Base-by-base conservation (phyloP, 2,113 vertebrate species). In the Chaetorhynchus papuensis region DNA sequence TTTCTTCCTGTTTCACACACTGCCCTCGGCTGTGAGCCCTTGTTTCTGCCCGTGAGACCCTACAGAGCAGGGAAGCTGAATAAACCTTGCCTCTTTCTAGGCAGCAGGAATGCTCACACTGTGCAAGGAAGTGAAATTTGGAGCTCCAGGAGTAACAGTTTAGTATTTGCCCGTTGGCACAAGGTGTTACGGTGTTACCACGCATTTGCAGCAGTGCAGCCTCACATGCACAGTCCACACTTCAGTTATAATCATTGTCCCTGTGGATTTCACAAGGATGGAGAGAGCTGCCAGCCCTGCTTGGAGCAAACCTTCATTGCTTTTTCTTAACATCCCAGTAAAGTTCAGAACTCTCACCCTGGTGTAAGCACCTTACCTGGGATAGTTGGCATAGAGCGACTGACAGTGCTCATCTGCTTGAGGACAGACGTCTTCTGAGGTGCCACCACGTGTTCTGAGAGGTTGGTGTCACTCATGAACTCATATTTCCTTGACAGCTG, bases 391-490 rank as follows among this genome's bases (percentile, higher is more conserved):
- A 99, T 98, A 7, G 99, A 99, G 86, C 98, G 99, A 81, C 99
- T 99, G 90, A 97, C 98, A 45, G 98, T 98, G 76, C 97, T 99
- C 76, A 99, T 98, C 82, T 98, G 98, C 83, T 98, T 98, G 64
- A 98, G 98, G 90, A 98, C 49, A 75, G 97, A 98, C 3, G 92
- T 66, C 89, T 97, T 97, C 75, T 96, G 97, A n/a, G 97, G 96
- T n/a, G 97, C 27, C 56, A 96, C 95, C 8, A 26, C 42, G 1
- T 98, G 98, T 56, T 99, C 99, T 11, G 98, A 98, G 84, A 99
- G 97, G 97, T 99, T 99, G 96, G 99, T 99, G 96, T 99, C 99
- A 90, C 99, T 99, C 98, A 99, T 99, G 96, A 99, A 99, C 96
- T 99, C 99, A 0, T 98, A 98, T 90, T 99, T 99, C 97, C 99